Evolutionary conservation across 2,797 vertebrate species (phyloP), one percentile per base, ranked within the genome.

Genomic region (Pteropus rufus): DNA sequence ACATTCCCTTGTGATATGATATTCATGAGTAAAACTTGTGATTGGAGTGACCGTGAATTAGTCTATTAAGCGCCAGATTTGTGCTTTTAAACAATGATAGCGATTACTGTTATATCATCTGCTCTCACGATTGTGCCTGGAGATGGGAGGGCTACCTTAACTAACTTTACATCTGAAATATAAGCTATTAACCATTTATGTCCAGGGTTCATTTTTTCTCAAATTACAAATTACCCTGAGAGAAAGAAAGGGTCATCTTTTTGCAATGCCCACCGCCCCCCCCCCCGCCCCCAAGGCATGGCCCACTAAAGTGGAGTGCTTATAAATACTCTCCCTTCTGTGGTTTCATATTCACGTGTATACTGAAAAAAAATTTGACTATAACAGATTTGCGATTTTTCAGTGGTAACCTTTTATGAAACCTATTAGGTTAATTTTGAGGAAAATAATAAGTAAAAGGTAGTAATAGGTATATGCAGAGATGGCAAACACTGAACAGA

Each of bases 1-100:
- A 96, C 90, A 95, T 96, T 94, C 96, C 97, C 97, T 93, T 90
- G 86, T 96, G 96, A 95, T 96, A 94, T 16, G 96, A 97, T 93
- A 97, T 92, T 94, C 95, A 97, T 93, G 94, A 96, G 72, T 60
- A 96, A 89, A 96, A 96, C 96, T 87, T 97, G 88, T 85, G 87
- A 96, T 16, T 97, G 92, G 93, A 96, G 81, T 94, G 96, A 97
- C 84, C 86, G 56, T 83, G 86, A 97, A 97, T 96, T 96, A 98
- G 85, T 95, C 94, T 93, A 95, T 88, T 96, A 93, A 94, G 89
- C 65, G 80, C 72, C 95, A 96, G 89, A 94, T 96, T 93, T 97
- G 96, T 97, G 93, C 96, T 96, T 97, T 95, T 95, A 97, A 96
- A 96, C 93, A 94, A 89, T 31, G 91, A 84, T 23, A 31, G 85